Conservation (phyloP, 1,140 invertebrate species). For the Whitmania pigra region DNA sequence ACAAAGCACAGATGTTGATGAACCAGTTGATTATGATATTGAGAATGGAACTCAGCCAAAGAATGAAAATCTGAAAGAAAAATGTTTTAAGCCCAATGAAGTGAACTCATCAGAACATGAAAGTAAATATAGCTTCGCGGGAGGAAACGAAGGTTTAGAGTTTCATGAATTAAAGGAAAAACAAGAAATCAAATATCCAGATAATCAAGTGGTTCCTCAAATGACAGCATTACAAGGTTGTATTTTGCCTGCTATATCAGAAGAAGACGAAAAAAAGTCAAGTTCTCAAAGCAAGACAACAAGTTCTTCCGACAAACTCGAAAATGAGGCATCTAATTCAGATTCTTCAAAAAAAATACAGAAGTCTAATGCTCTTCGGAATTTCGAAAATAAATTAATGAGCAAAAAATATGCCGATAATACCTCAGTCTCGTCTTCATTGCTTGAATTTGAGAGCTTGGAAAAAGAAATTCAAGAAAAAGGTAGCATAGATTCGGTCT, state of each 20-base stretch:
- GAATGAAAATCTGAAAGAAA: too few relatives aligned
- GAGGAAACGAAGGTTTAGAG: background rate
- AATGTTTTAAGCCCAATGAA: too few relatives aligned
- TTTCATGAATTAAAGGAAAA: slow-evolving; percentile 1
- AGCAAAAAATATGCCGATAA: slow-evolving; percentile 40
- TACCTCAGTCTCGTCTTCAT: slow-evolving; percentile 43
- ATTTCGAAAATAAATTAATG: slow-evolving; percentile 49
- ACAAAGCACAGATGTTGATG: slow-evolving; percentile 8
- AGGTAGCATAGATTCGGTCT: slow-evolving; percentile 42
- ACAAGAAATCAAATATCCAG: background rate
- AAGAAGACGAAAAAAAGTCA: slow-evolving; percentile 18
- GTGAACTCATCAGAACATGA: background rate
- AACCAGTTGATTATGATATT: background rate
- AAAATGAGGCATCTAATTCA: slow-evolving; percentile 9
- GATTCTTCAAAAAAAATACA: slow-evolving; percentile 21
- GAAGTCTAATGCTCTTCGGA: slow-evolving; percentile 23
- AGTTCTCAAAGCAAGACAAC: slow-evolving; percentile 19
- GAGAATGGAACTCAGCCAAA: too few relatives aligned
- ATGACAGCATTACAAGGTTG: background rate
- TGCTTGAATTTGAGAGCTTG: slow-evolving; percentile 45
- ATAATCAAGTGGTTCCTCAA: background rate
- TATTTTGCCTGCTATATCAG: slow-evolving; percentile 1
- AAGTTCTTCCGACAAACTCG: slow-evolving; percentile 17
- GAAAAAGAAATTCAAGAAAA: slow-evolving; percentile 37
- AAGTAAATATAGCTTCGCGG: background rate